Base-by-base conservation (phyloP, 1,140 invertebrate genomes). In the Brachystomella parvula region DNA sequence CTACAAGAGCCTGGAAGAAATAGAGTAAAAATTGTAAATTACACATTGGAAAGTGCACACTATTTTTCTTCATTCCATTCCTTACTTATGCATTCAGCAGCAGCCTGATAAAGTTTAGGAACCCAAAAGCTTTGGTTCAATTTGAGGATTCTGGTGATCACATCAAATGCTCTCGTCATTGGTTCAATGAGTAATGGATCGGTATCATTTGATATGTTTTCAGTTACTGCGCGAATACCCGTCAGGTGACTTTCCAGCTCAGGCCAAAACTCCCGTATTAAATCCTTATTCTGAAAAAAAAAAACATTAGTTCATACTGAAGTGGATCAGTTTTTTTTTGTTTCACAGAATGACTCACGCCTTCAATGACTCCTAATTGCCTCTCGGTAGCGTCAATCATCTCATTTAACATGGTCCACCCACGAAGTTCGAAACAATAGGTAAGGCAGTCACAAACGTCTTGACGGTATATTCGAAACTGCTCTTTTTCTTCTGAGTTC, bases 31-130 rank as follows among this genome's bases (percentile, higher is more conserved):
- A 12, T 44, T 44, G 39, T 44, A 12, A n/a, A n/a, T n/a, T 12
- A 44, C n/a, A 9, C n/a, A 9, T 44, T 44, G 9, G 9, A 44
- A n/a, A 44, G n/a, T 44, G 39, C n/a, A 12, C 9, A 44, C 39
- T 44, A 12, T 44, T 44, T n/a, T 44, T 44, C n/a, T n/a, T n/a
- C 39, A 44, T 12, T 44, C n/a, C n/a, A 49, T 44, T 17, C 61
- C 71, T 63, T 62, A 70, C 71, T 73, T 33, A 73, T 70, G 32
- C 71, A 73, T 33, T 73, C 71, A 31, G 70, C 63, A 30, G 71
- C 71, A 15, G 71, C 68, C 63, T 70, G 68, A 32, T 68, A 73
- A 21, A 73, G 21, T 61, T 70, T 70, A 12, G 71, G 66, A 28
- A 63, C 60, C 12, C 39, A 35, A 26, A 39, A 30, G 17, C 60